Conservation (phyloP, 2,888 invertebrate species). For the Notodonta ziczac region DNA sequence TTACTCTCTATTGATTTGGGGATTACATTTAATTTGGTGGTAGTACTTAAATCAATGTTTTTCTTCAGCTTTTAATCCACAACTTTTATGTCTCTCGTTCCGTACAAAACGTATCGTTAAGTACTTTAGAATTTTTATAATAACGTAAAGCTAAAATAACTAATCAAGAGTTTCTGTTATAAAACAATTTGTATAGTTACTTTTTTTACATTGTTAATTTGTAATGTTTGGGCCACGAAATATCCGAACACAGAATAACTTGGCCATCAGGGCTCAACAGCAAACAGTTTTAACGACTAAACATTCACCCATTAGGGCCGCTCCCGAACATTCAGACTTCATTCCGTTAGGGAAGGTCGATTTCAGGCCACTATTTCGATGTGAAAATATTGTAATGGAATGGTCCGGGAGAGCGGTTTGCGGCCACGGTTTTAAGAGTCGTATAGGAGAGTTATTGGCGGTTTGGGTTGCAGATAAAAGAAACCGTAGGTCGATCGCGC, state of each 20-base stretch:
- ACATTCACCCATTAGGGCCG: conserved; percentile 3
- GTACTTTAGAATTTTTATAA: too few relatives aligned
- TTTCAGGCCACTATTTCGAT: conserved; percentile 50
- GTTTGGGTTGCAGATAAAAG: conserved; percentile 45
- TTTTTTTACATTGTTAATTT: too few relatives aligned
- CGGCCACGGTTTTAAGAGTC: conserved; percentile 55
- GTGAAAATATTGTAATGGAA: conserved; percentile 66
- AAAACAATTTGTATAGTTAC: too few relatives aligned
- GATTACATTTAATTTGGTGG: too few relatives aligned
- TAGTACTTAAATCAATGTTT: too few relatives aligned
- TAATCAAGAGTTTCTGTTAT: too few relatives aligned
- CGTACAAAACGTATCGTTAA: too few relatives aligned
- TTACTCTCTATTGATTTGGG: too few relatives aligned
- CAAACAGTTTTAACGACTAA: conserved; percentile 7
- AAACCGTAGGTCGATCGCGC: conserved; percentile 28
- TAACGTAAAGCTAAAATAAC: too few relatives aligned
- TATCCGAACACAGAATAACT: not conserved
- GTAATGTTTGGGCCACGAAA: too few relatives aligned
- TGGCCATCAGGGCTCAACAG: not conserved
- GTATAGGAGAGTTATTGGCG: conserved; percentile 57
- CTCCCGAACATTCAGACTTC: conserved; percentile 21
- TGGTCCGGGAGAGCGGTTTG: conserved; percentile 44
- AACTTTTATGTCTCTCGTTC: too few relatives aligned
- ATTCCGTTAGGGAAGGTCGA: conserved; percentile 40
- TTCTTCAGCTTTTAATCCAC: too few relatives aligned